Evolutionary conservation across 2,888 invertebrate species (phyloP), one percentile per base, ranked within the genome.

Genomic region (Parnassius mnemosyne): DNA sequence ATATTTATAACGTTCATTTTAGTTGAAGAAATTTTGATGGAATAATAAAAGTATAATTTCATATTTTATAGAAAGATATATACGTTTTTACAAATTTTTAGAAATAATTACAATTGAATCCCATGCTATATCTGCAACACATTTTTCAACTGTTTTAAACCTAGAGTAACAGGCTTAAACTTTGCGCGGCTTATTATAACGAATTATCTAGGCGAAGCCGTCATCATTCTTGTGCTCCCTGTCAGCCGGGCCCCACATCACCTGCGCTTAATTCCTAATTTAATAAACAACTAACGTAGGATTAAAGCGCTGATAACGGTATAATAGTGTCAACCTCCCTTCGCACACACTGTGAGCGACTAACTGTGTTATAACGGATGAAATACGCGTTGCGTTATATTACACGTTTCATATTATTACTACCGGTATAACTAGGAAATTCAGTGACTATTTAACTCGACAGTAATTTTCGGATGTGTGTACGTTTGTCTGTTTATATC

Each of bases 241-340:
- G 63, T 59, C 63, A 59, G 54, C 58, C 46, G 54, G 10, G 51
- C 54, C 63, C 63, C 63, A 63, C 59, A 59, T 65, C 64, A 65
- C 58, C 57, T 65, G 64, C 52, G 51, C 61, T 65, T 64, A 65
- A 59, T 59, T 58, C 58, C 58, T 65, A 65, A 65, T 65, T 65
- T 65, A 65, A 65, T 65, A 65, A 61, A 65, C 61, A 61, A 65
- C 55, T 64, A 60, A 64, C 57, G 60, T 64, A 62, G 64, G 61
- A 65, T 65, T 65, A 65, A 62, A 43, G 47, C 58, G 59, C 58
- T 59, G 63, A 63, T 63, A 63, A 59, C 58, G 54, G 59, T 62
- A 57, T 54, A 61, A 61, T 61, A 62, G 62, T 62, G 62, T 62
- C 62, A 62, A 43, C 62, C 62, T 46, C 49, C 47, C 61, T 52